A percentile compares a stretch with the other conserved stretches of the same genome.
Evolutionary conservation across 2,113 vertebrate species (phyloP).

Genomic region (Delphinapterus leucas): DNA sequence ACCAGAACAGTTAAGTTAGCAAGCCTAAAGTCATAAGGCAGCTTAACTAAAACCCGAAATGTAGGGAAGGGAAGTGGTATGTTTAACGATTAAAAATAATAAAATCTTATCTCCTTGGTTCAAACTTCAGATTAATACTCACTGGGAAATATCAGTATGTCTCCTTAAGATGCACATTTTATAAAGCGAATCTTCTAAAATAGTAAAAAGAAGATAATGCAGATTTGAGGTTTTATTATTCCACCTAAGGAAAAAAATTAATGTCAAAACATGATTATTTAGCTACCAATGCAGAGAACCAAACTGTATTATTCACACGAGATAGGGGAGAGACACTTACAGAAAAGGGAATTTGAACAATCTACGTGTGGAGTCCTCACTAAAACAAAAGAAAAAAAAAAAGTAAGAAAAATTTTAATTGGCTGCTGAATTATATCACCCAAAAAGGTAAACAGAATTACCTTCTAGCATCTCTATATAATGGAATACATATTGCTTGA

Average conservation of each 20-base stretch:
- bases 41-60: not conserved
- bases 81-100: conserved; percentile 9
- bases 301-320: not conserved
- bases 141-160: conserved; percentile 93
- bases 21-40: not conserved
- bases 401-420: conserved; percentile 50
- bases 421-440: conserved; percentile 7
- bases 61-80: not conserved
- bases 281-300: not conserved
- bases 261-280: conserved; percentile 20
- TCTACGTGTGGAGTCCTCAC: conserved; percentile 86
- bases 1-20: not conserved
- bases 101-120: conserved; percentile 20
- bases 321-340: conserved; percentile 83
- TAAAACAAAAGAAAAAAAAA: conserved; percentile 77
- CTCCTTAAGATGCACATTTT: conserved; percentile 92
- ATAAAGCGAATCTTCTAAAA: conserved; percentile 88
- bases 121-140: conserved; percentile 28
- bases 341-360: conserved; percentile 94
- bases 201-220: conserved; percentile 94
- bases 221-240: conserved; percentile 93
- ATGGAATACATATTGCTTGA: conserved; percentile 87
- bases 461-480: conserved; percentile 90
- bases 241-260: conserved; percentile 85
- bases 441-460: conserved; percentile 71